phyloP scores from a whole-genome alignment of 2,888 invertebrate species.

The Pristionchus fissidentatus region DNA sequence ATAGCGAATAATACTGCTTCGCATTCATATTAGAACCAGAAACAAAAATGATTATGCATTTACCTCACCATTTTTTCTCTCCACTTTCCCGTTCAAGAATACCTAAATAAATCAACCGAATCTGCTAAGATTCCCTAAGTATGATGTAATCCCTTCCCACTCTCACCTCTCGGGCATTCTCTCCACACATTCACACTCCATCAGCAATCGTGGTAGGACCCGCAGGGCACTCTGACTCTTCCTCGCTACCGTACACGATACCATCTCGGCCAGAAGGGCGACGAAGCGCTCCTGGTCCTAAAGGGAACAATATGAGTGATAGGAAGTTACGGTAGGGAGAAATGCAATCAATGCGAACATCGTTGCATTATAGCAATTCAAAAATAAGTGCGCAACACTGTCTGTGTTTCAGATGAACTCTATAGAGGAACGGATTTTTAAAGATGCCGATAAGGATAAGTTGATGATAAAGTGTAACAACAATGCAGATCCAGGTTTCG shows the following conservation, averaged over 20 bases:
- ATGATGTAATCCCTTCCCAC: too few relatives aligned
- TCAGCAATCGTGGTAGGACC: slow-evolving; percentile 30
- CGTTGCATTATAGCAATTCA: neutral
- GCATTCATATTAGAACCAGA: too few relatives aligned
- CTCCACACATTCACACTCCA: slow-evolving; percentile 21
- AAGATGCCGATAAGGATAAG: too few relatives aligned
- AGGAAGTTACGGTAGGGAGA: neutral
- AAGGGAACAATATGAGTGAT: neutral
- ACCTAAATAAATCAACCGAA: too few relatives aligned
- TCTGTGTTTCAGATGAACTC: too few relatives aligned
- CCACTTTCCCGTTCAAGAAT: neutral
- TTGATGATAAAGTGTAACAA: too few relatives aligned
- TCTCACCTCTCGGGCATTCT: neutral
- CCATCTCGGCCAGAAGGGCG: slow-evolving; percentile 42
- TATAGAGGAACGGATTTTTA: too few relatives aligned
- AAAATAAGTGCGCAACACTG: too few relatives aligned
- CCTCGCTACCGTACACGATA: neutral
- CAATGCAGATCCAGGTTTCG: neutral
- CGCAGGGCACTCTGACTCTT: slow-evolving; percentile 9
- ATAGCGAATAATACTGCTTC: too few relatives aligned
- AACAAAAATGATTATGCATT: too few relatives aligned
- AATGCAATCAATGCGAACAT: neutral
- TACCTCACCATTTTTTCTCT: neutral
- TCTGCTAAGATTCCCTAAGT: too few relatives aligned
- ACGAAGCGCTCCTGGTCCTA: slow-evolving; percentile 40